Conservation (phyloP, 53 echinoderm and acorn worm species). For the Holothuria leucospilota region DNA sequence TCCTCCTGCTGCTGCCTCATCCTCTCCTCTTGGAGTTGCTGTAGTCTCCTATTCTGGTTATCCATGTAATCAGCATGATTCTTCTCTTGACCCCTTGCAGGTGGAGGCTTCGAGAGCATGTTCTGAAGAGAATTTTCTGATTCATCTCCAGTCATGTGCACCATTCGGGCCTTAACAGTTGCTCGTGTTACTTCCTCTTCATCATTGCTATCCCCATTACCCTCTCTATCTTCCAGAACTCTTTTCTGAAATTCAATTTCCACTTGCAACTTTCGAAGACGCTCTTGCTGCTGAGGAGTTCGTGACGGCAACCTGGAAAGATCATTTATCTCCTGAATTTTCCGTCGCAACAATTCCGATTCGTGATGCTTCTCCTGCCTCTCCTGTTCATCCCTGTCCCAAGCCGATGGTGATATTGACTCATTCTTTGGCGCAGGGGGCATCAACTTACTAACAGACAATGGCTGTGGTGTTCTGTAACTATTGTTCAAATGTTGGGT, state of each 20-base stretch:
- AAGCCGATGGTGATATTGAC: conserved; percentile 57
- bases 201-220: conserved; percentile 56
- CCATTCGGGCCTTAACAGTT: conserved; percentile 40
- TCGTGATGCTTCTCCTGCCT: conserved; percentile 81
- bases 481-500: conserved; percentile 3
- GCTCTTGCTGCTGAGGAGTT: conserved; percentile 81
- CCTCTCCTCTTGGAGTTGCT: conserved; percentile 63
- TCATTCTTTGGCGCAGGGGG: conserved; percentile 15
- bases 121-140: conserved; percentile 30
- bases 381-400: conserved; percentile 83
- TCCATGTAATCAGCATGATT: conserved; percentile 51
- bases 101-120: conserved; percentile 43
- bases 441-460: conserved; percentile 25
- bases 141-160: conserved; percentile 40
- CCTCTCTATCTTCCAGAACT: conserved; percentile 75
- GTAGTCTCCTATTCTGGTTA: conserved; percentile 62
- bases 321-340: conserved; percentile 78
- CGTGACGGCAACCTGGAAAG: conserved; percentile 61
- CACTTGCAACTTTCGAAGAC: conserved; percentile 78
- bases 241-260: conserved; percentile 89
- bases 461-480: background rate
- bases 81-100: conserved; percentile 26
- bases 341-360: conserved; percentile 69
- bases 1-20: conserved; percentile 62
- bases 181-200: conserved; percentile 58